Conservation (phyloP, 2,797 vertebrate species). For the Florisuga fusca region DNA sequence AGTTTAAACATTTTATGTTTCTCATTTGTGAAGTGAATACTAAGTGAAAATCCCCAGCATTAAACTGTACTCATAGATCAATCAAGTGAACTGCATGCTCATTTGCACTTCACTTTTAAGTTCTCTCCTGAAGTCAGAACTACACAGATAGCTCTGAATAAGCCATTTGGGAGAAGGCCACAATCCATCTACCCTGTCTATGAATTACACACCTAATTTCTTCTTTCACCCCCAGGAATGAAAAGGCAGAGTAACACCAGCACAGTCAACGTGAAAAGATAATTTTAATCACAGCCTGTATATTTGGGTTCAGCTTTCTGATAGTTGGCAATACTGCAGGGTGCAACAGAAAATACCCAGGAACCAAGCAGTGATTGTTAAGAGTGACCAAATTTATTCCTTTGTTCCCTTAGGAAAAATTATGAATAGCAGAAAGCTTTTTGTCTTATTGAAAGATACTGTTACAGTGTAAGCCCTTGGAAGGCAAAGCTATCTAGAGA, state of each 20-base stretch:
- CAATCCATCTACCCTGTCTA: neutral
- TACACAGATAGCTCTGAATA: neutral
- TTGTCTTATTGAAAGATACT: neutral
- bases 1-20: constrained; percentile 34
- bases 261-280: neutral
- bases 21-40: constrained; percentile 46
- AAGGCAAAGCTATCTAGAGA: neutral
- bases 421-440: neutral
- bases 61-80: neutral
- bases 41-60: neutral
- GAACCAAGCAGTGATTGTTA: neutral
- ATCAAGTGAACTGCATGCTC: neutral
- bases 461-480: neutral
- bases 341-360: neutral
- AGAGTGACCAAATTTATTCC: neutral
- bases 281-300: neutral
- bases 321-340: neutral
- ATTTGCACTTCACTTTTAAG: neutral
- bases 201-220: neutral
- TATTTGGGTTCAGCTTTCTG: neutral
- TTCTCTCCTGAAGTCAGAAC: neutral
- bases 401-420: neutral
- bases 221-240: neutral
- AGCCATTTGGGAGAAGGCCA: neutral
- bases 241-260: neutral